phyloP scores from a whole-genome alignment of 2,113 vertebrate species.

The Hiodon alosoides region DNA sequence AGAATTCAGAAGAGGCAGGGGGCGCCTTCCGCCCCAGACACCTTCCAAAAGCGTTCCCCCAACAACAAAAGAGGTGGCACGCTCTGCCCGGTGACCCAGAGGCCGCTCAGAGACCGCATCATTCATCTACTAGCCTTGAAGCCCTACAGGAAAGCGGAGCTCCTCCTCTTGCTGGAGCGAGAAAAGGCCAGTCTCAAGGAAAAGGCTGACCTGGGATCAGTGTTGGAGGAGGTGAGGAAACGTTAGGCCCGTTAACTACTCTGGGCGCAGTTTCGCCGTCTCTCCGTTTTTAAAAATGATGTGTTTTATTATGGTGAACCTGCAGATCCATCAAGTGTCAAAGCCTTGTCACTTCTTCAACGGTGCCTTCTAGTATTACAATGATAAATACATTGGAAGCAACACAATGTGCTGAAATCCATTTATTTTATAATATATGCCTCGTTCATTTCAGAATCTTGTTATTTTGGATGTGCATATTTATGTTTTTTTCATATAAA shows the following conservation, averaged over 20 bases:
- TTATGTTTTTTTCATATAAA: too few relatives aligned
- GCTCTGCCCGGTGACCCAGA: constrained; percentile 49
- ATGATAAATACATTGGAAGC: too few relatives aligned
- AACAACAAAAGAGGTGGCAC: constrained; percentile 51
- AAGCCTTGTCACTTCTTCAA: too few relatives aligned
- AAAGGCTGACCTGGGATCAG: constrained; percentile 54
- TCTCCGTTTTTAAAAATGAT: too few relatives aligned
- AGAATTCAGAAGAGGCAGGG: constrained; percentile 54
- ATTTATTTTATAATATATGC: too few relatives aligned
- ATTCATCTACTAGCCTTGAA: constrained; percentile 64
- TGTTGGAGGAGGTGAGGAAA: constrained; percentile 65
- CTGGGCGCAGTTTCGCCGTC: too few relatives aligned
- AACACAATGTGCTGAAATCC: too few relatives aligned
- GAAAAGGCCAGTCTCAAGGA: constrained; percentile 54
- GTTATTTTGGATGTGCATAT: too few relatives aligned
- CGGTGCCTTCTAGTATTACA: too few relatives aligned
- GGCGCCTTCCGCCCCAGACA: constrained; percentile 40
- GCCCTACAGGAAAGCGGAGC: constrained; percentile 63
- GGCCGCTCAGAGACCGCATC: constrained; percentile 58
- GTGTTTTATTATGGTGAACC: too few relatives aligned
- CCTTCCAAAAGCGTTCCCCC: constrained; percentile 60
- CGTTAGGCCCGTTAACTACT: neutral
- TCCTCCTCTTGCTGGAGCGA: constrained; percentile 61
- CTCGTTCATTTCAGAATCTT: too few relatives aligned
- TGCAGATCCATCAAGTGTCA: too few relatives aligned